Evolutionary conservation across 2,797 vertebrate species (phyloP).

Genomic region (Megaceryle alcyon): DNA sequence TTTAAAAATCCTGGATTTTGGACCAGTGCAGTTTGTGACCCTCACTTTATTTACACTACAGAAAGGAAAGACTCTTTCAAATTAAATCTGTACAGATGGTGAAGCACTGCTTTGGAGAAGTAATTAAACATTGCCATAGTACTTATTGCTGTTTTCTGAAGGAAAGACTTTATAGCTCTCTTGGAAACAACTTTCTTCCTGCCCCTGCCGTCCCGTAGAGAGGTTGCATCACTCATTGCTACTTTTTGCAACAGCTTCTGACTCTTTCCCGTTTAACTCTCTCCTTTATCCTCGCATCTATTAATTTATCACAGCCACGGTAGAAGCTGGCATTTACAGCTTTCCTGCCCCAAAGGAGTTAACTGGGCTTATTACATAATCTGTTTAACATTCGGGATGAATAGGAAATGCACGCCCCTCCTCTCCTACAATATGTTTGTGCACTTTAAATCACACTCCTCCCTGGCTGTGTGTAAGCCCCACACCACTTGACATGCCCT

Average conservation of each 20-base stretch:
- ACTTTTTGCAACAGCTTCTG: not conserved
- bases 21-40: not conserved
- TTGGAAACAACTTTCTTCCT: not conserved
- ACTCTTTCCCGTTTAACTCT: not conserved
- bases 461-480: not conserved
- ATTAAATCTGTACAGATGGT: not conserved
- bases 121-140: not conserved
- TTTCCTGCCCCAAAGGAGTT: constrained; percentile 25
- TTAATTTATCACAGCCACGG: fast-evolving
- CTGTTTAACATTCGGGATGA: constrained; percentile 26
- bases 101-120: not conserved
- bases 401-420: constrained; percentile 33
- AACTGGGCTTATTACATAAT: constrained; percentile 54
- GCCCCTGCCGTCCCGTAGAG: not conserved
- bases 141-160: not conserved
- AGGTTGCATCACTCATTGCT: not conserved
- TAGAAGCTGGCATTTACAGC: not conserved
- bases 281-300: not conserved
- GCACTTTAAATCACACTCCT: not conserved
- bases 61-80: not conserved
- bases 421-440: not conserved
- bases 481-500: not conserved
- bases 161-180: not conserved
- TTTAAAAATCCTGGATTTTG: not conserved
- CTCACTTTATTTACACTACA: not conserved